A percentile compares a stretch with the other conserved stretches of the same genome.
These are phyloP conservation scores for Orthonyx spaldingii DNA, from an alignment of 2,113 vertebrate species.

Conservation along the genomic window DNA sequence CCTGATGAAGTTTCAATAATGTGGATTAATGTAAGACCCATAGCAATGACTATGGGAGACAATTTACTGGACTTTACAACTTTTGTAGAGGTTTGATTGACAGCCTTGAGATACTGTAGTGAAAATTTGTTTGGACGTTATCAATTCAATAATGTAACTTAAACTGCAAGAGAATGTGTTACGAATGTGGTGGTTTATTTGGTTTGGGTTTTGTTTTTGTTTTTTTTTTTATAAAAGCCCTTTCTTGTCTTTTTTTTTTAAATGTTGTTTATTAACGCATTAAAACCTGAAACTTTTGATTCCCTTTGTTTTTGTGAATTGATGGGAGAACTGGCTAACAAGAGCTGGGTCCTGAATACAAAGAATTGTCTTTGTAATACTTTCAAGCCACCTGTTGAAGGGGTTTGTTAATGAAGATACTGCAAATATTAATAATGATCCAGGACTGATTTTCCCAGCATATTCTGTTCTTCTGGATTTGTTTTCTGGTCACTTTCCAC, in stretches of 20 bases:
- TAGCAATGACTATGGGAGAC: background rate
- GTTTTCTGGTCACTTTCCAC: background rate
- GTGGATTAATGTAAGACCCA: background rate
- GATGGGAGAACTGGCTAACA: background rate
- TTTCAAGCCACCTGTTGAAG: background rate
- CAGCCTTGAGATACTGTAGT: background rate
- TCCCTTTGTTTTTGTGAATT: background rate
- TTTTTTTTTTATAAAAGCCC: background rate
- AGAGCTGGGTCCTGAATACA: rapidly evolving
- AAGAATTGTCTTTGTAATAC: background rate
- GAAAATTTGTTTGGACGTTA: background rate
- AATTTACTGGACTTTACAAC: background rate
- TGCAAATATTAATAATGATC: background rate
- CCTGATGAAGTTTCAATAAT: background rate
- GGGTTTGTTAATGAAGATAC: background rate
- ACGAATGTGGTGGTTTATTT: background rate
- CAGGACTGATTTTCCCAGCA: rapidly evolving
- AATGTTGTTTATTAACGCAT: background rate
- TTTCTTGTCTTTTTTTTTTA: background rate
- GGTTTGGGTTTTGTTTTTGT: background rate
- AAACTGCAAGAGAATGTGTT: background rate
- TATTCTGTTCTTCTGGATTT: background rate
- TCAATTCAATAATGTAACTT: background rate
- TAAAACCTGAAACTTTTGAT: background rate
- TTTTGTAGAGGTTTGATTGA: background rate